phyloP scores from a whole-genome alignment of 53 echinoderm and acorn worm genomes.

The Patiria pectinifera region DNA sequence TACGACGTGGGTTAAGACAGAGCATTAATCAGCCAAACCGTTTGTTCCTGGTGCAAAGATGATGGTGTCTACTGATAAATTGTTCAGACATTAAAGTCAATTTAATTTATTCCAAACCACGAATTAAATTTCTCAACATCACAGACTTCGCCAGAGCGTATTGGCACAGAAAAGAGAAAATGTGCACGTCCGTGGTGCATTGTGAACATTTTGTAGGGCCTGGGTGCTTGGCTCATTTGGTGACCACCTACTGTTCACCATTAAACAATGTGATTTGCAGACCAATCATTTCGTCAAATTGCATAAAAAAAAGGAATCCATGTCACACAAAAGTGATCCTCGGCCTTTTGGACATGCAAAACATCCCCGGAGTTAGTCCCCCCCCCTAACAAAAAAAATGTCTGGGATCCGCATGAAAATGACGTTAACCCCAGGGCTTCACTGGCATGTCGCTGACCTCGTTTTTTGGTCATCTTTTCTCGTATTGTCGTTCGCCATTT shows the following conservation, averaged over 20 bases:
- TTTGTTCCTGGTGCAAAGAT: no score
- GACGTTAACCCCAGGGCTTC: conserved; percentile 12
- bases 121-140: no score
- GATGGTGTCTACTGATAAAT: no score
- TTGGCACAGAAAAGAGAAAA: no score
- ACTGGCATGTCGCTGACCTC: conserved; percentile 42
- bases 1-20: no score
- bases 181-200: no score
- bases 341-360: neutral
- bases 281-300: neutral
- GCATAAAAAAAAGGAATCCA: neutral
- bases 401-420: neutral
- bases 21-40: no score
- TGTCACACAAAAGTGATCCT: conserved; percentile 4
- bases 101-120: no score
- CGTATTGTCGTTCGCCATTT: conserved; percentile 15
- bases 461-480: neutral
- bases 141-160: no score
- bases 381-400: neutral
- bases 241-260: conserved; percentile 28
- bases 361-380: neutral
- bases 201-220: neutral
- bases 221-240: conserved; percentile 13
- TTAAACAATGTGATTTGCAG: conserved; percentile 18
- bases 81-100: no score